phyloP scores from a whole-genome alignment of 2,888 invertebrate genomes.

The Acrocera orbiculus region DNA sequence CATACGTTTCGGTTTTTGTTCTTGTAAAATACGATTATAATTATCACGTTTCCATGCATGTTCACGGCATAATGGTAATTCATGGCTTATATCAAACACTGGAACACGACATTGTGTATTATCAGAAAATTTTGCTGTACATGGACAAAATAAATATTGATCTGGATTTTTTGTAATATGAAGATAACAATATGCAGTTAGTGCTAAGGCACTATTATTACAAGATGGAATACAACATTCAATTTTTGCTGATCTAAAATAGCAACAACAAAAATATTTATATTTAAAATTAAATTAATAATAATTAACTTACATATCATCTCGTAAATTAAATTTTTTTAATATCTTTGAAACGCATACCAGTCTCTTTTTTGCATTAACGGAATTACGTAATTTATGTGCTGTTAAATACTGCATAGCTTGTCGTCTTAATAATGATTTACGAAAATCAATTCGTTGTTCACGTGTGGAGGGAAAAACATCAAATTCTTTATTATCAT shows the following conservation, averaged over 20 bases:
- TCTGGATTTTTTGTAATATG: conserved; percentile 76
- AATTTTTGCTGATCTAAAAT: conserved; percentile 16
- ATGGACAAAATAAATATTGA: conserved; percentile 64
- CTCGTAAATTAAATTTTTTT: conserved; percentile 21
- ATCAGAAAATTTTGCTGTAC: conserved; percentile 63
- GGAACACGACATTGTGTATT: conserved; percentile 61
- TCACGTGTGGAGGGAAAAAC: conserved; percentile 19
- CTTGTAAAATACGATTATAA: conserved; percentile 58
- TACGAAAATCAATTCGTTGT: conserved; percentile 25
- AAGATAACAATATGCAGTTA: conserved; percentile 58
- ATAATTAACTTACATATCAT: conserved; percentile 17
- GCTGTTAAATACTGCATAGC: conserved; percentile 25
- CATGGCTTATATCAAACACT: conserved; percentile 58
- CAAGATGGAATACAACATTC: conserved; percentile 22
- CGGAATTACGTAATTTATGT: conserved; percentile 21
- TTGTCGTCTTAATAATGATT: conserved; percentile 23
- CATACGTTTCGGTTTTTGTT: conserved; percentile 57
- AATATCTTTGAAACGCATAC: conserved; percentile 25
- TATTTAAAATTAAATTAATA: conserved; percentile 1
- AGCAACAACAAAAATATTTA: conserved; percentile 1
- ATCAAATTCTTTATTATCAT: conserved; percentile 14
- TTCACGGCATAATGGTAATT: conserved; percentile 69
- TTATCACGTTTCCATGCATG: conserved; percentile 75
- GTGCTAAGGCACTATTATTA: conserved; percentile 22
- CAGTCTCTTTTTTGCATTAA: conserved; percentile 21